Base-by-base conservation (phyloP, 1,140 invertebrate genomes). In the Dreissena polymorpha region DNA sequence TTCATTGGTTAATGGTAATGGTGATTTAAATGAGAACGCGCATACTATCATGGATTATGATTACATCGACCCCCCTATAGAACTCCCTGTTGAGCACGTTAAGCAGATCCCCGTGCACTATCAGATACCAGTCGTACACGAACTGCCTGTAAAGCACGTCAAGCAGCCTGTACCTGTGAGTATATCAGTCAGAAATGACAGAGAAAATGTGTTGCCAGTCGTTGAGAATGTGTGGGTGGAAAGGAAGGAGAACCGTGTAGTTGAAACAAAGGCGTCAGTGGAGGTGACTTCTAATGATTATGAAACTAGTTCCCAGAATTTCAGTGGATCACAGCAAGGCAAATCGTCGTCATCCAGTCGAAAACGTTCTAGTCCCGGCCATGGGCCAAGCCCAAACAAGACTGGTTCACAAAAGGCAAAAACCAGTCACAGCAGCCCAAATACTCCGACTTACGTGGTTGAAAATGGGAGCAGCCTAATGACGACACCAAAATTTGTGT, bases 131-230 rank as follows among this genome's bases (percentile, higher is more conserved):
- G 57, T 82, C 18, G 67, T 16, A 50, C 71, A 76, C 39, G 75
- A 72, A 50, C 65, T 10, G 25, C 67, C 67, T 13, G 13, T 14
- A 10, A 50, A 14, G 23, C 63, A 12, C 7, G 16, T 13, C 51
- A 16, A 27, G n/a, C 23, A 10, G 63, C 79, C 13, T 5, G 70
- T 57, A 60, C 90, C 90, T 12, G 81, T 88, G 27, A 90, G 89
- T 82, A 89, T 89, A 80, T 90, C 90, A 21, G 90, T 90, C 67
- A 87, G 90, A 12, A 90, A 73, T 75, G 85, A 86, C 13, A 85
- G 72, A 29, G 74, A 79, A 27, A 55, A 39, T 51, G 23, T 63
- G 57, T 49, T 65, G 27, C 78, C 72, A 21, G 65, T 53, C 14
- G 1, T 65, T 0, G 73, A 83, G 50, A 60, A 83, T 57, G 72